Conservation (phyloP, 2,113 vertebrate genomes). For the Thunnus maccoyii region DNA sequence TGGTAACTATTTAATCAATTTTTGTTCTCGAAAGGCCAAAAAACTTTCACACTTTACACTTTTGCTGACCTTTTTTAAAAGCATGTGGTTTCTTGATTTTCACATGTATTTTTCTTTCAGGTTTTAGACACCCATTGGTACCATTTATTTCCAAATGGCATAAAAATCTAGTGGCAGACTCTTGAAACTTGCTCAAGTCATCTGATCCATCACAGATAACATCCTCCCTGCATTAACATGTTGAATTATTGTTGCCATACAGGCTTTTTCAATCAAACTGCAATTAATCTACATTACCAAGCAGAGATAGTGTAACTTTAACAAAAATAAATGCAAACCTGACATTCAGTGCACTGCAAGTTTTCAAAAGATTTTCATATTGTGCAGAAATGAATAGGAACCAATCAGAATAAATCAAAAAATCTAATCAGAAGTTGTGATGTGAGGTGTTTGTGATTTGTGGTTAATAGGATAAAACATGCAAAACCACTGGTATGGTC, state of each 20-base stretch:
- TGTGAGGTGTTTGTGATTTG: background rate
- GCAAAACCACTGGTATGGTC: background rate
- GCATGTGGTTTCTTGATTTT: constrained; percentile 9
- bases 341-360: too few species aligned
- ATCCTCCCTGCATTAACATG: too few species aligned
- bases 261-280: background rate
- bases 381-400: background rate
- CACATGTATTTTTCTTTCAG: background rate
- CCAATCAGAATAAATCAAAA: background rate
- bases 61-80: background rate
- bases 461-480: background rate
- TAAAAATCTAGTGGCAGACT: background rate
- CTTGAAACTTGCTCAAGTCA: too few species aligned
- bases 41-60: too few species aligned
- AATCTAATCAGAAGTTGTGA: background rate
- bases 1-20: too few species aligned
- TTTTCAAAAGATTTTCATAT: background rate
- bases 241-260: too few species aligned
- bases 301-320: background rate
- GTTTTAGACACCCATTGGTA: background rate
- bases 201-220: too few species aligned
- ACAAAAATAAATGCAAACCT: background rate
- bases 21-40: too few species aligned
- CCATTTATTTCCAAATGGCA: background rate
- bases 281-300: background rate